Base-by-base conservation (phyloP, 1,140 invertebrate genomes). In the Apis mellifera region DNA sequence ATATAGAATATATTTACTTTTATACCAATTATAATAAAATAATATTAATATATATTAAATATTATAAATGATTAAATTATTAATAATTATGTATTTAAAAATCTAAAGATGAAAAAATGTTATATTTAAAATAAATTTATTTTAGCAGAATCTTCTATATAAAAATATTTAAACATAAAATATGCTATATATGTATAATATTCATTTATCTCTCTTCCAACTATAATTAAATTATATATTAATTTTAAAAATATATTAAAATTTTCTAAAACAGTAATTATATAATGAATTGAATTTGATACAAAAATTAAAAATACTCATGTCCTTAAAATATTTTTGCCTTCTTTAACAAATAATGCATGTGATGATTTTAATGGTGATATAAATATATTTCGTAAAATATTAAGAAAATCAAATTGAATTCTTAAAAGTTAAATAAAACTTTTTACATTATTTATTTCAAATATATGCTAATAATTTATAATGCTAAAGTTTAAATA, bases 261-360 rank as follows among this genome's bases (percentile, higher is more conserved):
- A 42, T 42, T 42, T 42, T 42, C 32, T 42, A 42, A 42, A 42
- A 5, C 0, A 42, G 5, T 42, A 42, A 42, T 42, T 42, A 42
- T 0, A 42, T 42, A 42, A 42, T 42, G 32, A 64, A 15, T 26
- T 26, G 23, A 9, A 64, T 17, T 26, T 32, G 8, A 21, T 59
- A 78, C 32, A 23, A 50, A 42, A 32, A 71, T 32, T 52, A 26
- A 42, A 60, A 73, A 23, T 52, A 80, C 52, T 80, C 78, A 52
- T 73, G 78, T 74, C 78, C 59, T 8, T 80, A 73, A 80, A 55
- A 80, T 73, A 26, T 50, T n/a, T 80, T 66, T 80, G 60, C 71
- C 78, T 69, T 60, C 32, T 80, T 55, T 52, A 73, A 26, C 42
- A 52, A 7, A 64, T 72, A 62, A 79, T 54, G 26, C 23, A 21